Percentiles rank a stretch among this genome's conserved stretches.
phyloP scores from a whole-genome alignment of 2,113 vertebrate genomes.

The Lagenorhynchus albirostris region DNA sequence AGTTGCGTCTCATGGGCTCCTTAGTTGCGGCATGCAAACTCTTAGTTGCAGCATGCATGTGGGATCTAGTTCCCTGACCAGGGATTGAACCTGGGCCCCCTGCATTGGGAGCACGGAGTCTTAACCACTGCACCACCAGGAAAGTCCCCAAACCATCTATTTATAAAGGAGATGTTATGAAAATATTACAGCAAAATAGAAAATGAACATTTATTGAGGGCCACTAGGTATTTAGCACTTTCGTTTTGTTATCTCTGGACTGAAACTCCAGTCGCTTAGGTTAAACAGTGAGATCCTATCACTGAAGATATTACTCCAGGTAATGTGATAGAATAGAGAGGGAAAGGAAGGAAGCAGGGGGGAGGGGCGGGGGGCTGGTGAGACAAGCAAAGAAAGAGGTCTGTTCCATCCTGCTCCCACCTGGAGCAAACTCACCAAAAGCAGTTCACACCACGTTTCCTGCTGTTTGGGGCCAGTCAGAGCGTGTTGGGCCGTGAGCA shows the following conservation, averaged over 20 bases:
- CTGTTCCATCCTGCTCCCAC: background rate
- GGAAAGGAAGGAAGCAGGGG: background rate
- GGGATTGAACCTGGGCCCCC: too few relatives aligned
- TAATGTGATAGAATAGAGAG: background rate
- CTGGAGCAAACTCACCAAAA: background rate
- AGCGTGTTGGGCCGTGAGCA: fast-evolving
- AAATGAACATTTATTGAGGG: background rate
- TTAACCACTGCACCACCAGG: too few relatives aligned
- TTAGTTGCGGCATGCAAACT: too few relatives aligned
- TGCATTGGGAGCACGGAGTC: too few relatives aligned
- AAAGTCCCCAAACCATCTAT: background rate
- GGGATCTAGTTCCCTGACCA: too few relatives aligned
- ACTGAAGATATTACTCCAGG: background rate
- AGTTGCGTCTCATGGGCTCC: too few relatives aligned
- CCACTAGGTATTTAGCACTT: background rate
- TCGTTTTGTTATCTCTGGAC: background rate
- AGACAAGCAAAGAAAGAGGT: background rate
- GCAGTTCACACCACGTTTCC: fast-evolving
- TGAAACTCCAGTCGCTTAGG: background rate
- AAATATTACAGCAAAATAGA: background rate
- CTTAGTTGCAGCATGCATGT: too few relatives aligned
- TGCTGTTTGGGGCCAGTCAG: background rate
- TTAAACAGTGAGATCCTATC: background rate
- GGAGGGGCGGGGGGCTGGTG: fast-evolving
- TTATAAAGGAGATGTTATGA: background rate